These are phyloP conservation scores for Drosophila suzukii DNA, from an alignment of 1,140 invertebrate genomes.

Conservation along the genomic window DNA sequence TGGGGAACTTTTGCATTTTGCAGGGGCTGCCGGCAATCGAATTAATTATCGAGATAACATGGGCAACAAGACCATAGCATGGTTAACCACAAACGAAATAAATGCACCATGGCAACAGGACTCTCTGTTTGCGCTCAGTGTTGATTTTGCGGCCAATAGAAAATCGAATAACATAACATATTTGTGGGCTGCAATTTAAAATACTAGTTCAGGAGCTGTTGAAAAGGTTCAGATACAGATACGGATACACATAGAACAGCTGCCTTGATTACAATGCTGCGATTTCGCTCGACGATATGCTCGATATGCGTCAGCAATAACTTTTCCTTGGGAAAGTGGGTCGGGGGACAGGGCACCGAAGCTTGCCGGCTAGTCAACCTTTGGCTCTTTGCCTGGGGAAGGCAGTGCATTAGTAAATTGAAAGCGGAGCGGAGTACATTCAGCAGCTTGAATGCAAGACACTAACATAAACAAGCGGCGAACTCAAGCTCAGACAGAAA, in stretches of 20 bases:
- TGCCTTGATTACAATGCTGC: constrained; percentile 33
- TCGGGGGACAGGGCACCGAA: constrained; percentile 8
- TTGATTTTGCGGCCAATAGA: constrained; percentile 25
- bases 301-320: constrained; percentile 45
- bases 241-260: background rate
- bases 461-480: constrained; percentile 56
- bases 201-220: constrained; percentile 5
- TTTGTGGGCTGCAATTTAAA: constrained; percentile 13
- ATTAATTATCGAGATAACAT: constrained; percentile 51
- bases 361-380: constrained; percentile 58
- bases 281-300: constrained; percentile 27
- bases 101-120: constrained; percentile 21
- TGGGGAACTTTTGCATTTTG: constrained; percentile 35
- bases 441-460: constrained; percentile 56
- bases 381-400: constrained; percentile 30
- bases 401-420: constrained; percentile 77
- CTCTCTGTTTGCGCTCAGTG: constrained; percentile 16
- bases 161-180: constrained; percentile 26
- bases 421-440: constrained; percentile 62
- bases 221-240: background rate
- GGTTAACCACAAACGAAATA: constrained; percentile 45
- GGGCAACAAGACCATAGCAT: constrained; percentile 22
- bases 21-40: constrained; percentile 30
- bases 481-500: background rate
- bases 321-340: constrained; percentile 17